Evolutionary conservation across 1,140 invertebrate genomes (phyloP), one percentile per base, ranked within the genome.

Genomic region (Drosophila burlai): DNA sequence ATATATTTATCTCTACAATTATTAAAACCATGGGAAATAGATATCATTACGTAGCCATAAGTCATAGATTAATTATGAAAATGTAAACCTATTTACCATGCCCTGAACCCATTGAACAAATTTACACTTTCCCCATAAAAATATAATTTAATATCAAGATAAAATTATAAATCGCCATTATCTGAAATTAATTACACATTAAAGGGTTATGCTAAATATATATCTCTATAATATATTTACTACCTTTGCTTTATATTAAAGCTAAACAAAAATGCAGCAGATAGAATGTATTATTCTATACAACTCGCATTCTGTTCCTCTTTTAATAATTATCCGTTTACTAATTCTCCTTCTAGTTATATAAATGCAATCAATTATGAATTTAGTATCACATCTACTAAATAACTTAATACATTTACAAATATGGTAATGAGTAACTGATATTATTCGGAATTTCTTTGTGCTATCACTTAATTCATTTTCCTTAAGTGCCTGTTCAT

Each of bases 401-500:
- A 38, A 55, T 55, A 24, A 4, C 15, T 24, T 38, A 38, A 24
- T 45, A n/a, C n/a, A 29, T 29, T 59, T 38, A 55, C 52, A 38
- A 29, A 59, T 40, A 58, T 26, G 49, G 1, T 63, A 58, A 63
- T 29, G 24, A 57, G 49, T 29, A 38, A 62, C 31, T 15, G 47
- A 57, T 58, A 64, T n/a, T 31, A 21, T 31, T 58, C 7, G 13
- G 13, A 11, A 5, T 18, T 43, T 59, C 65, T 45, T 34, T 59
- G 2, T 55, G 34, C 13, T 16, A 29, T 61, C 40, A 75, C 43
- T 75, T 75, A 50, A 63, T 75, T 76, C 43, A 50, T 55, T 76
- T 64, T 42, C 60, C 43, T 36, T 63, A 46, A 74, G 68, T 74
- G 71, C 58, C 58, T 42, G 50, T 72, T 59, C 52, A 46, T 58